These are phyloP conservation scores for Hypocryptadius cinnamomeus DNA, from an alignment of 2,113 vertebrate species.

Conservation along the genomic window DNA sequence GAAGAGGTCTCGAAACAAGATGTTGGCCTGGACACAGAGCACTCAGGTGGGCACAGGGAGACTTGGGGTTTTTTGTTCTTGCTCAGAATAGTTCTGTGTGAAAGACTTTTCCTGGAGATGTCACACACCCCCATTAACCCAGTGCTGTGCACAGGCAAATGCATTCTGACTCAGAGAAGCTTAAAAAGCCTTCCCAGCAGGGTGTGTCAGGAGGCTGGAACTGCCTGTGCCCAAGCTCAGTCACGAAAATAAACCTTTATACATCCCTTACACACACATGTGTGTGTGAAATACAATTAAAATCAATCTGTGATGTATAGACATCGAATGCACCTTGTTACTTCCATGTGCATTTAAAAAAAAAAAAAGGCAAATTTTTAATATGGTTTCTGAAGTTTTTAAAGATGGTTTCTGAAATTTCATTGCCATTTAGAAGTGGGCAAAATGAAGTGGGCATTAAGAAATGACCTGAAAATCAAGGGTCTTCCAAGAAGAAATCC, in stretches of 20 bases:
- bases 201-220: neutral
- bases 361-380: neutral
- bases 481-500: neutral
- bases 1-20: neutral
- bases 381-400: neutral
- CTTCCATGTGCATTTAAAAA: neutral
- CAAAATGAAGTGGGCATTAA: neutral
- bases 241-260: neutral
- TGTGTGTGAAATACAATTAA: neutral
- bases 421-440: neutral
- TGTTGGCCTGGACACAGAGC: neutral
- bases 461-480: neutral
- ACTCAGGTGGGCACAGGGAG: neutral
- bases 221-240: neutral
- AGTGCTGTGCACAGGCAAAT: neutral
- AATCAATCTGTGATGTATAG: accelerated
- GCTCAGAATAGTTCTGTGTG: neutral
- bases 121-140: neutral
- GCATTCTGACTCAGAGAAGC: neutral
- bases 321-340: neutral
- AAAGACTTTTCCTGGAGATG: neutral
- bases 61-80: neutral
- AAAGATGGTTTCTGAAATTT: neutral
- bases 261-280: accelerated
- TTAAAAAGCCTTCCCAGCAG: neutral